Evolutionary conservation across 1,140 invertebrate genomes (phyloP).

Genomic region (Pararge aegeria): DNA sequence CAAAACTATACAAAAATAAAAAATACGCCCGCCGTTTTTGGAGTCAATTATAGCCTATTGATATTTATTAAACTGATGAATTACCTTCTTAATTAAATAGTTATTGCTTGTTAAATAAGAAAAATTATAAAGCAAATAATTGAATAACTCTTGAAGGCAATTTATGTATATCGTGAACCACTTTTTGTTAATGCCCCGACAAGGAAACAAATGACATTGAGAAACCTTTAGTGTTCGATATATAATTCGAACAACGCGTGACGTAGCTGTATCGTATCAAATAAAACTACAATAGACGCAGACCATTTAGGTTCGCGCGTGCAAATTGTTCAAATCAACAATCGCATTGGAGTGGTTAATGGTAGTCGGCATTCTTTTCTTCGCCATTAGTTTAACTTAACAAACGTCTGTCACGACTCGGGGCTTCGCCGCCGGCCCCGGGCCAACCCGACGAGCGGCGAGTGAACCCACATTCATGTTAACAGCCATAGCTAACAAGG

Average conservation of each 20-base stretch:
- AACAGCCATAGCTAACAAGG: constrained; percentile 44
- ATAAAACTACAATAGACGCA: constrained; percentile 31
- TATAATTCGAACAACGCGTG: constrained; percentile 28
- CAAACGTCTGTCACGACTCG: constrained; percentile 69
- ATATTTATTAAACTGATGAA: too few species aligned
- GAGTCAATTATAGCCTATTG: too few species aligned
- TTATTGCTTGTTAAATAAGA: too few species aligned
- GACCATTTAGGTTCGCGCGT: constrained; percentile 54
- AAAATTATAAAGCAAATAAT: background rate
- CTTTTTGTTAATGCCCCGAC: constrained; percentile 16
- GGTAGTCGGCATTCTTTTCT: constrained; percentile 62
- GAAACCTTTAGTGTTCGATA: constrained; percentile 15
- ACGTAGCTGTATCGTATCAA: constrained; percentile 25
- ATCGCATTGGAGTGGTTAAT: constrained; percentile 55
- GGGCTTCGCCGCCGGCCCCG: constrained; percentile 35
- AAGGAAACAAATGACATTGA: constrained; percentile 30
- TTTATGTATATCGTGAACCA: constrained; percentile 6
- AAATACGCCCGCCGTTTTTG: too few species aligned
- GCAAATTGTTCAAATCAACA: constrained; percentile 64
- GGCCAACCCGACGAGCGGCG: constrained; percentile 6
- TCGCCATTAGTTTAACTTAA: constrained; percentile 67
- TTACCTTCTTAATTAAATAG: too few species aligned
- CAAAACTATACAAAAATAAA: too few species aligned
- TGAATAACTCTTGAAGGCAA: background rate
- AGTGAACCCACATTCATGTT: constrained; percentile 31